phyloP scores from a whole-genome alignment of 2,888 invertebrate genomes.

The Hermodice carunculata region DNA sequence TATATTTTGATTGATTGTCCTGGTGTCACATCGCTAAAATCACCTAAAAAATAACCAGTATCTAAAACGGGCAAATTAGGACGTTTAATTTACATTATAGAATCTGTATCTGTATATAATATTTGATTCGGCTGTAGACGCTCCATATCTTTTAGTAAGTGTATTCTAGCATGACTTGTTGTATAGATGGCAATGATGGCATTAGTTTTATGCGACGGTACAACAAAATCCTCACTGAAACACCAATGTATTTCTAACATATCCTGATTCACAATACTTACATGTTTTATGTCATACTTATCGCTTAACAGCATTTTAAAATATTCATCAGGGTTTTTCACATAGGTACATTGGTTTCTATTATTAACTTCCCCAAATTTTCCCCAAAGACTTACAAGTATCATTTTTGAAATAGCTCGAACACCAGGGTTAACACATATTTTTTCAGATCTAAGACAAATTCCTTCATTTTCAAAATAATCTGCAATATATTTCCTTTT shows the following conservation, averaged over 20 bases:
- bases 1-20: background rate
- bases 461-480: conserved; percentile 29
- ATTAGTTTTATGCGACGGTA: background rate
- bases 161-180: conserved; percentile 5
- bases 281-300: background rate
- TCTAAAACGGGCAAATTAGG: conserved; percentile 25
- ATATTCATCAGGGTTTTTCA: conserved; percentile 21
- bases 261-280: conserved; percentile 14
- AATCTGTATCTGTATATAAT: conserved; percentile 65
- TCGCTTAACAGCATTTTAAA: conserved; percentile 20
- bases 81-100: conserved; percentile 49
- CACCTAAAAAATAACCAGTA: conserved; percentile 51
- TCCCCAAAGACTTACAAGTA: conserved; percentile 40
- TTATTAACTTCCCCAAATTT: conserved; percentile 36
- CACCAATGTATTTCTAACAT: conserved; percentile 5
- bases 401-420: conserved; percentile 34
- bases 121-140: too few relatives aligned
- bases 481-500: conserved; percentile 30
- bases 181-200: too few relatives aligned
- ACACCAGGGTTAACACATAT: conserved; percentile 37
- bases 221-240: background rate
- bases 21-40: conserved; percentile 61
- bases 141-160: too few relatives aligned
- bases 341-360: conserved; percentile 3
- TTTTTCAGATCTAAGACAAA: conserved; percentile 26